phyloP scores from a whole-genome alignment of 2,888 invertebrate genomes.

The Stenichneumon culpator region DNA sequence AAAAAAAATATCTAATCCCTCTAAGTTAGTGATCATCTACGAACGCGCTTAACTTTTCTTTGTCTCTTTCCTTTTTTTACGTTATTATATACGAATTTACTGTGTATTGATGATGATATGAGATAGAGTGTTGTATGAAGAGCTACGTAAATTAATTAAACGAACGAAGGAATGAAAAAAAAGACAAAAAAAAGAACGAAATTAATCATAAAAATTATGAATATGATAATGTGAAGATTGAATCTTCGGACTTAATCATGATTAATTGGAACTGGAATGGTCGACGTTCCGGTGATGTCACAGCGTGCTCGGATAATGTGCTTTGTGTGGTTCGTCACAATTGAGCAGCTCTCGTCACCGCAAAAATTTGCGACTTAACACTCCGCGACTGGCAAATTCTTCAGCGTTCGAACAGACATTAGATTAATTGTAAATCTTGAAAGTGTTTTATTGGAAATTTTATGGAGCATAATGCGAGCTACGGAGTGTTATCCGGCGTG shows the following conservation, averaged over 20 bases:
- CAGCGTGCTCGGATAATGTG: slow-evolving; percentile 14
- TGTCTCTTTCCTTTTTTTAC: slow-evolving; percentile 17
- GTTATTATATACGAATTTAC: slow-evolving; percentile 8
- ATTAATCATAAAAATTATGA: background rate
- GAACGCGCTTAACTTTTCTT: slow-evolving; percentile 21
- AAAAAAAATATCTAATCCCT: slow-evolving; percentile 61
- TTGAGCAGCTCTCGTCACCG: background rate
- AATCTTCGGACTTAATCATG: slow-evolving; percentile 18
- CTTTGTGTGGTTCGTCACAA: slow-evolving; percentile 5
- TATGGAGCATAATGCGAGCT: slow-evolving; percentile 11
- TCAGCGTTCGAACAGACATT: background rate
- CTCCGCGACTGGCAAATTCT: slow-evolving; percentile 1
- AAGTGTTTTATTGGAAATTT: background rate
- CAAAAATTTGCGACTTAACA: slow-evolving; percentile 7
- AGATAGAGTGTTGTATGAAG: slow-evolving; percentile 46
- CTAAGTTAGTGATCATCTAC: slow-evolving; percentile 65
- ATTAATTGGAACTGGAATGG: background rate
- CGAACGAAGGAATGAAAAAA: slow-evolving; percentile 17
- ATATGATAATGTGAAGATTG: background rate
- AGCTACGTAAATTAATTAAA: slow-evolving; percentile 49
- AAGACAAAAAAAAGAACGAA: slow-evolving; percentile 8
- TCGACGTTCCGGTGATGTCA: slow-evolving; percentile 15
- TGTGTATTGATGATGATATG: slow-evolving; percentile 60
- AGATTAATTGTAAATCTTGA: background rate
- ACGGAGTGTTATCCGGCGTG: slow-evolving; percentile 45